Percentiles rank a stretch among this genome's conserved stretches.
These are phyloP conservation scores for Orthonevra nobilis DNA, from an alignment of 2,888 invertebrate genomes.

Conservation along the genomic window DNA sequence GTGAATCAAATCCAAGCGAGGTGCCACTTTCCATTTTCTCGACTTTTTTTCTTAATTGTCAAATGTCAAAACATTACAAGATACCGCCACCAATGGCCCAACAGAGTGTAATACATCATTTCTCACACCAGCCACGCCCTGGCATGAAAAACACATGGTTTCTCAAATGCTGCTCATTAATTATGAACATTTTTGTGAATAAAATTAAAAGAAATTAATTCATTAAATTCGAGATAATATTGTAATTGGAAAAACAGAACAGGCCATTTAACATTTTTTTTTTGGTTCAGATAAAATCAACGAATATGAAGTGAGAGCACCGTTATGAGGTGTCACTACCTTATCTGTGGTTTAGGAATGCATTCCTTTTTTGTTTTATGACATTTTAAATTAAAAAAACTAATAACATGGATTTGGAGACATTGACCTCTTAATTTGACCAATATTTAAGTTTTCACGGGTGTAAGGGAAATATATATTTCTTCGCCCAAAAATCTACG, in stretches of 20 bases:
- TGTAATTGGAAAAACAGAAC: slow-evolving; percentile 25
- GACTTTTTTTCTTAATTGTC: slow-evolving; percentile 37
- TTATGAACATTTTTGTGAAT: slow-evolving; percentile 41
- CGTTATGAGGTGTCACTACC: no score
- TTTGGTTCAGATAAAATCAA: slow-evolving; percentile 12
- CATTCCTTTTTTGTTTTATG: no score
- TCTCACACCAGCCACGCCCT: slow-evolving; percentile 29
- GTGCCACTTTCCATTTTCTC: slow-evolving; percentile 49
- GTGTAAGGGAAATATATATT: no score
- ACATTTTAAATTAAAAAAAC: no score
- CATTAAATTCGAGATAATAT: slow-evolving; percentile 32
- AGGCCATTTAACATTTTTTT: slow-evolving; percentile 11
- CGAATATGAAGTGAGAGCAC: no score
- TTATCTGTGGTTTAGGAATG: no score
- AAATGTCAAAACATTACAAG: slow-evolving; percentile 53
- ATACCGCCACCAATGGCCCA: slow-evolving; percentile 18
- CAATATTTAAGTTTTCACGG: no score
- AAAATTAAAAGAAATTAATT: slow-evolving; percentile 42
- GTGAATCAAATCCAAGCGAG: neutral
- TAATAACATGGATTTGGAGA: no score
- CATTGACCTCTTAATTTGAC: no score
- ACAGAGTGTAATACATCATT: slow-evolving; percentile 42
- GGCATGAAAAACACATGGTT: slow-evolving; percentile 25
- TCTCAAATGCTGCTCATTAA: slow-evolving; percentile 28
- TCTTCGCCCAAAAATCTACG: no score